Conservation (phyloP, 1,140 invertebrate genomes). For the Pseudomyrmex gracilis region DNA sequence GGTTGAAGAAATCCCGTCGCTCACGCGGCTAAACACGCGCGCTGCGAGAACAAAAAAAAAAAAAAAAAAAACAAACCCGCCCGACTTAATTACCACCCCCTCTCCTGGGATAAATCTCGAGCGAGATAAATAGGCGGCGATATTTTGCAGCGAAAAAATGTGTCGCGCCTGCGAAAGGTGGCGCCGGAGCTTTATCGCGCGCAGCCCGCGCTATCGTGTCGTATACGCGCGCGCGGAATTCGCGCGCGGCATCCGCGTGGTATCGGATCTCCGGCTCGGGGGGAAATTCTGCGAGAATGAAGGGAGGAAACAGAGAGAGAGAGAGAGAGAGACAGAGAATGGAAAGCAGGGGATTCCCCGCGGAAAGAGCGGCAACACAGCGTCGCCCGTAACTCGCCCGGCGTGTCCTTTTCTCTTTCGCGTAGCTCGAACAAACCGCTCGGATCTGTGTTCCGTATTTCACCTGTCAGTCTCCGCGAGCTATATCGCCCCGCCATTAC, state of each 20-base stretch:
- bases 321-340: not conserved
- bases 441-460: constrained; percentile 60
- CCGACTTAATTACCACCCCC: constrained; percentile 63
- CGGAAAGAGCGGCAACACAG: constrained; percentile 19
- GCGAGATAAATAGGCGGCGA: constrained; percentile 60
- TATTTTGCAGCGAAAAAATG: constrained; percentile 63
- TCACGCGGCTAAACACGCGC: constrained; percentile 6
- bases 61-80: constrained; percentile 36
- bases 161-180: constrained; percentile 20
- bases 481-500: constrained; percentile 44
- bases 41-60: no score
- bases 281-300: not conserved
- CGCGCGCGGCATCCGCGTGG: not conserved
- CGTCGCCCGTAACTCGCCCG: constrained; percentile 64
- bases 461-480: constrained; percentile 52
- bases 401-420: constrained; percentile 5
- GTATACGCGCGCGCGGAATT: constrained; percentile 15
- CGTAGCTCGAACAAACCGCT: constrained; percentile 54
- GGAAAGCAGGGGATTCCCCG: not conserved
- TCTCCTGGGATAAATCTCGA: constrained; percentile 58
- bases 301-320: not conserved
- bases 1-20: not conserved
- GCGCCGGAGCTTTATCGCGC: constrained; percentile 13
- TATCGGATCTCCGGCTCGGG: constrained; percentile 15
- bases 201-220: not conserved